phyloP scores from a whole-genome alignment of 1,140 invertebrate genomes.

The Drosophila micromelanica region DNA sequence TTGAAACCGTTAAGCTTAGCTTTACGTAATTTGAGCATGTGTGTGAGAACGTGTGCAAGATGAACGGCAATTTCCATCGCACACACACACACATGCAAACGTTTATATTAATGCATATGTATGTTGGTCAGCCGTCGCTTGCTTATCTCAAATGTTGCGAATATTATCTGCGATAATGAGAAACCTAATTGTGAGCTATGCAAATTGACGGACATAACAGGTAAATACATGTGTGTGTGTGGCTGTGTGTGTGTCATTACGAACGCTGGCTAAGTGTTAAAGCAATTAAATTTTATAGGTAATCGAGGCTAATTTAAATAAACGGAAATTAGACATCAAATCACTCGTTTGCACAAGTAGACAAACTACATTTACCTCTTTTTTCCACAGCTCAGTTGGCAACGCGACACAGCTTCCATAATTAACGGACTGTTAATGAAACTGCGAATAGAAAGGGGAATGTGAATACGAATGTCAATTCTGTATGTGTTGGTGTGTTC shows the following conservation, averaged over 20 bases:
- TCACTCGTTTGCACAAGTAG: constrained; percentile 10
- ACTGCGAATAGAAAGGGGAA: constrained; percentile 4
- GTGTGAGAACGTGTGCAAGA: constrained; percentile 18
- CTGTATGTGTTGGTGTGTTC: neutral
- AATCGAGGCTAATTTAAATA: constrained; percentile 73
- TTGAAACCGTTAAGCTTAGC: constrained; percentile 74
- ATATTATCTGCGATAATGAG: constrained; percentile 81
- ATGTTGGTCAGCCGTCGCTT: constrained; percentile 44
- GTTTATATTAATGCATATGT: constrained; percentile 60
- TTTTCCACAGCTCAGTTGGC: constrained; percentile 9
- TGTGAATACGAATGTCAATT: constrained; percentile 14
- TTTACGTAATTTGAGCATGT: constrained; percentile 47
- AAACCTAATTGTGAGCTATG: constrained; percentile 80
- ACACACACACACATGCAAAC: constrained; percentile 8
- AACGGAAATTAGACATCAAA: constrained; percentile 66
- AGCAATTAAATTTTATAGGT: constrained; percentile 76
- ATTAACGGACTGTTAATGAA: constrained; percentile 28
- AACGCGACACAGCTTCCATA: constrained; percentile 15
- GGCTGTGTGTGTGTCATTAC: constrained; percentile 28
- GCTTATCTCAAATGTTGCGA: constrained; percentile 75
- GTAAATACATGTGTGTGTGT: constrained; percentile 17
- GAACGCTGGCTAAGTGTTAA: constrained; percentile 59
- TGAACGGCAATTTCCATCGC: constrained; percentile 49
- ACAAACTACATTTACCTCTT: neutral
- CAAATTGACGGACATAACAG: constrained; percentile 61